Percentiles rank a stretch among this genome's conserved stretches.
These are phyloP conservation scores for Ciconia maguari DNA, from an alignment of 2,113 vertebrate genomes.

Conservation along the genomic window DNA sequence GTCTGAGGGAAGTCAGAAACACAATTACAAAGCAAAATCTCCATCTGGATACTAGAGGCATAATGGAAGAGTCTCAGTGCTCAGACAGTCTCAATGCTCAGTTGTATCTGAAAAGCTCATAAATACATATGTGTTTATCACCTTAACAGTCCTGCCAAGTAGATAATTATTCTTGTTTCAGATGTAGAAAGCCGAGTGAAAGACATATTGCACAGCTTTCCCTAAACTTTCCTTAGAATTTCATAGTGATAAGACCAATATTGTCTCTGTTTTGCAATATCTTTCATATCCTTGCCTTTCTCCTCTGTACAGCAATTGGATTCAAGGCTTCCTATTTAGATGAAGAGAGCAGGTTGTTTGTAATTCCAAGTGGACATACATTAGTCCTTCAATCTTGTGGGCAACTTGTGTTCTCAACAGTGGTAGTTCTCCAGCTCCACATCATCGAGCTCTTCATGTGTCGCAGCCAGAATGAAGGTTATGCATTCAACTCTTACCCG, in stretches of 20 bases:
- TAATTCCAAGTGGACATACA: neutral
- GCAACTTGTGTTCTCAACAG: neutral
- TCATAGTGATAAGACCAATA: neutral
- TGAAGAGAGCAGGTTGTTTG: neutral
- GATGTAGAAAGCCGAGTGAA: neutral
- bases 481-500: accelerated
- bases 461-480: neutral
- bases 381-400: neutral
- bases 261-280: neutral
- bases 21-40: neutral
- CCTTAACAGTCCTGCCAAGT: neutral
- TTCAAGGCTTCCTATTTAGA: neutral
- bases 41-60: neutral
- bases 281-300: neutral
- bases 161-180: neutral
- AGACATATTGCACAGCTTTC: neutral
- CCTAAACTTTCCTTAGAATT: neutral
- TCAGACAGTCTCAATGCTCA: neutral
- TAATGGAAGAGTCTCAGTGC: neutral
- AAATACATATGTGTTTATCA: neutral
- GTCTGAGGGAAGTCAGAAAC: neutral
- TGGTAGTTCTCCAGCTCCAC: neutral
- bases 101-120: neutral
- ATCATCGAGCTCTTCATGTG: neutral
- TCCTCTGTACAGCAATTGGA: neutral